Evolutionary conservation across 2,797 vertebrate species (phyloP).

Genomic region (Serranus cabrilla): DNA sequence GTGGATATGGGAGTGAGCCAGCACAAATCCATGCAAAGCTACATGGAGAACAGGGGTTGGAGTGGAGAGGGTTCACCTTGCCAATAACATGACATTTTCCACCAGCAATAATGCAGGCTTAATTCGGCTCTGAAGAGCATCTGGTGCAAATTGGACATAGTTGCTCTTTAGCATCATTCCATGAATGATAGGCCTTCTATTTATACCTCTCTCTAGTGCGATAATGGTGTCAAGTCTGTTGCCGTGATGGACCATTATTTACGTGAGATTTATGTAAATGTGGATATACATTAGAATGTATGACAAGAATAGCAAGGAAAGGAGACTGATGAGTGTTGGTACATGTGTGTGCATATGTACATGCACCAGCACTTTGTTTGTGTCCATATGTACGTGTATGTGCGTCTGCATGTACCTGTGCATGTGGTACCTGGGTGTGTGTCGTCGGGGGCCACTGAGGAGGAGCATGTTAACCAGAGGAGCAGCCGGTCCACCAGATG

Average conservation of each 20-base stretch:
- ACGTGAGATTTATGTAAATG: constrained; percentile 22
- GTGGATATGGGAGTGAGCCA: constrained; percentile 72
- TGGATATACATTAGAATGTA: constrained; percentile 23
- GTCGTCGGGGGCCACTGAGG: constrained; percentile 79
- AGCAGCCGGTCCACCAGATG: constrained; percentile 89
- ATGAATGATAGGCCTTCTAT: constrained; percentile 68
- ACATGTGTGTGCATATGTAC: neutral
- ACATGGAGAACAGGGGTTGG: constrained; percentile 51
- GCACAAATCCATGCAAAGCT: constrained; percentile 61
- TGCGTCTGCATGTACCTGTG: constrained; percentile 45
- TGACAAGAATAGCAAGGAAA: constrained; percentile 10
- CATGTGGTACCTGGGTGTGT: constrained; percentile 67
- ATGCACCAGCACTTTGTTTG: constrained; percentile 37
- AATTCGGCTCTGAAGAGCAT: constrained; percentile 79
- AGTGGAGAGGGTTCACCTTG: constrained; percentile 74
- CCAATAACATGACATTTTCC: constrained; percentile 84
- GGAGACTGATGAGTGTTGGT: neutral
- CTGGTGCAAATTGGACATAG: constrained; percentile 79
- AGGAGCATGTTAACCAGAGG: constrained; percentile 87
- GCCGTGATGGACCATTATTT: constrained; percentile 38
- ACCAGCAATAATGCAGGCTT: constrained; percentile 75
- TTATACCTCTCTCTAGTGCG: constrained; percentile 48
- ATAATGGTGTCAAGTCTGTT: constrained; percentile 44
- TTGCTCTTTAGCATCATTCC: constrained; percentile 71
- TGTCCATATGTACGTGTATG: constrained; percentile 45